Evolutionary conservation across 2,888 invertebrate genomes (phyloP), one percentile per base, ranked within the genome.

Genomic region (Leptopterna dolabrata): DNA sequence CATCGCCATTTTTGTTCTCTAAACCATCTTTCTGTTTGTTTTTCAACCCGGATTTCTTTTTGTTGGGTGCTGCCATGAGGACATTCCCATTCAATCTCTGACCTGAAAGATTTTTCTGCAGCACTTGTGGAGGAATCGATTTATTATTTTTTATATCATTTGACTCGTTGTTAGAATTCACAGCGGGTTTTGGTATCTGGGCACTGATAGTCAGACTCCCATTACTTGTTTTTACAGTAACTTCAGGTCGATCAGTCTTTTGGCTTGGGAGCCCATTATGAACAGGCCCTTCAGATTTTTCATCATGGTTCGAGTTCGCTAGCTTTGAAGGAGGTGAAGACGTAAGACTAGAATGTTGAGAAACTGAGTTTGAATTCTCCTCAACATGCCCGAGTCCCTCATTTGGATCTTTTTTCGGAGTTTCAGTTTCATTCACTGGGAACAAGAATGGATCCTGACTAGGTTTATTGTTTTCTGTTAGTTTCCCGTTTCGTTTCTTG

Each of bases 171-270:
- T 19, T 9, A 30, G 27, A 70, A 45, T 36, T 70, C 0, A 70
- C 36, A 24, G 63, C 3, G 0, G 47, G 87, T n/a, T 76, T 76
- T 24, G 81, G 82, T 9, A 76, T 71, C 76, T 88, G 86, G 4
- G 88, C 85, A 43, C 83, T 87, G 14, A 87, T 88, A 13, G 87
- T 89, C 2, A 88, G 27, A 51, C 87, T 87, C 0, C 87, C 89
- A 55, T 87, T 86, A 71, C 86, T 87, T 6, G 88, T 83, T 16
- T 88, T 87, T 29, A 86, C 51, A n/a, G 87, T 87, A 11, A 87
- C 87, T 80, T 89, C 80, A n/a, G 87, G 86, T 30, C 76, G 85
- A 45, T 87, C 70, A 45, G 63, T 73, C 85, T 71, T 73, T 13
- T n/a, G 55, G 70, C 36, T 73, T 24, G 24, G 1, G 14, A 70